Conservation (phyloP, 2,797 vertebrate species). For the Enteromius fasciolatus region DNA sequence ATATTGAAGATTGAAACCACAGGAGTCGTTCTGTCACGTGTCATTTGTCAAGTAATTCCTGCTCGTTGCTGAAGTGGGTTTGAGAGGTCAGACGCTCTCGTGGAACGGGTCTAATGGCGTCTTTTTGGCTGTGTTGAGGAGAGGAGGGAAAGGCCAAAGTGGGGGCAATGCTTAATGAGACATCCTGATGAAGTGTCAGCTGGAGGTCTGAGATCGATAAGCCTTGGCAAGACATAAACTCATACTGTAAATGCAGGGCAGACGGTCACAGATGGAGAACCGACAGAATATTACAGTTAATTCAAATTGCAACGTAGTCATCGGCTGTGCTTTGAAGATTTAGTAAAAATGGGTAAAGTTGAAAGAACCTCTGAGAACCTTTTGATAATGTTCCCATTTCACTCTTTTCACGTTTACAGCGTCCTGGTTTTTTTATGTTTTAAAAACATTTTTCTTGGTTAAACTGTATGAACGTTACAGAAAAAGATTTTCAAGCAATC, state of each 20-base stretch:
- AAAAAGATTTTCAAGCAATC: background rate
- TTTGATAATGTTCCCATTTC: background rate
- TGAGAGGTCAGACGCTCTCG: slow-evolving; percentile 22
- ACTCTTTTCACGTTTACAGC: background rate
- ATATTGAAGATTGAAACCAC: slow-evolving; percentile 13
- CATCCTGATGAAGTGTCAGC: slow-evolving; percentile 35
- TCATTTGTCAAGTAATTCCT: slow-evolving; percentile 17
- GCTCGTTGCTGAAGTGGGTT: background rate
- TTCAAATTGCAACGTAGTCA: background rate
- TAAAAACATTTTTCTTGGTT: background rate
- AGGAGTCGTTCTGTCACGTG: background rate
- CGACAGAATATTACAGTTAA: background rate
- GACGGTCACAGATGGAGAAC: background rate
- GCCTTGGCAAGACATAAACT: slow-evolving; percentile 26
- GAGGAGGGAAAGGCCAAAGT: background rate
- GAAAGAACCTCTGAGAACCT: background rate
- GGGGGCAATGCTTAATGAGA: slow-evolving; percentile 33
- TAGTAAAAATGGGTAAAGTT: background rate
- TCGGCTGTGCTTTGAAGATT: background rate
- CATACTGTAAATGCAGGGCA: slow-evolving; percentile 33
- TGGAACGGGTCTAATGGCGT: background rate
- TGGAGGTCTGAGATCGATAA: slow-evolving; percentile 43
- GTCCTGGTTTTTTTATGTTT: background rate
- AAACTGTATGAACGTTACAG: background rate
- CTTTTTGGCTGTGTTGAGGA: background rate